phyloP scores from a whole-genome alignment of 2,888 invertebrate species.

The Andrena haemorrhoa region DNA sequence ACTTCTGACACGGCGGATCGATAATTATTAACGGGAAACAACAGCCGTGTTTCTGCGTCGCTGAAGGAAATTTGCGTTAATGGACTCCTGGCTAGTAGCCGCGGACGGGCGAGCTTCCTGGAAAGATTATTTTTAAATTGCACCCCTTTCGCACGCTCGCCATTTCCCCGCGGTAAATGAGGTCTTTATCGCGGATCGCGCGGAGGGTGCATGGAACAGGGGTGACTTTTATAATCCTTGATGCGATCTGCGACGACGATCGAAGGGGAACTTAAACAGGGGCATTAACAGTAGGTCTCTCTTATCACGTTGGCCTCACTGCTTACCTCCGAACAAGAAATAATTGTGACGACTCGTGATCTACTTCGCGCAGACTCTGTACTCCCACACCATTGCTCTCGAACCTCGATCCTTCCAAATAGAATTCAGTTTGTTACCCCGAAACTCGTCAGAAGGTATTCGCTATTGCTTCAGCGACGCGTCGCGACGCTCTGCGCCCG shows the following conservation, averaged over 20 bases:
- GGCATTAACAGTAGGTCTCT: no score
- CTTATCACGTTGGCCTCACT: no score
- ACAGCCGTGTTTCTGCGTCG: conserved; percentile 31
- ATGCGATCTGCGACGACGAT: no score
- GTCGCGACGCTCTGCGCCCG: conserved; percentile 11
- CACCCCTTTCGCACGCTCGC: background rate
- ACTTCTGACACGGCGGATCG: conserved; percentile 51
- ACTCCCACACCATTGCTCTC: no score
- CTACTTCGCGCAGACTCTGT: no score
- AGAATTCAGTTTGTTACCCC: background rate
- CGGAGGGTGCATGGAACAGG: background rate
- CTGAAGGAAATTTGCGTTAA: conserved; percentile 32
- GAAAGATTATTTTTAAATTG: conserved; percentile 1
- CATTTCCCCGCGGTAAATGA: background rate
- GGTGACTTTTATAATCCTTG: no score
- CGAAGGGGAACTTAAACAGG: no score
- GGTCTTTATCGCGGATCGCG: background rate
- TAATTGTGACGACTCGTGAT: no score
- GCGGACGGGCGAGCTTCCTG: background rate
- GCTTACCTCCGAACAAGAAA: no score
- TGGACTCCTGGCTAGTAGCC: conserved; percentile 2
- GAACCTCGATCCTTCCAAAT: background rate
- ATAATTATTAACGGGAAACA: conserved; percentile 59
- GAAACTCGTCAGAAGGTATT: background rate
- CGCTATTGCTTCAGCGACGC: background rate